Conservation (phyloP, 2,797 vertebrate genomes). For the Anas flavirostris region DNA sequence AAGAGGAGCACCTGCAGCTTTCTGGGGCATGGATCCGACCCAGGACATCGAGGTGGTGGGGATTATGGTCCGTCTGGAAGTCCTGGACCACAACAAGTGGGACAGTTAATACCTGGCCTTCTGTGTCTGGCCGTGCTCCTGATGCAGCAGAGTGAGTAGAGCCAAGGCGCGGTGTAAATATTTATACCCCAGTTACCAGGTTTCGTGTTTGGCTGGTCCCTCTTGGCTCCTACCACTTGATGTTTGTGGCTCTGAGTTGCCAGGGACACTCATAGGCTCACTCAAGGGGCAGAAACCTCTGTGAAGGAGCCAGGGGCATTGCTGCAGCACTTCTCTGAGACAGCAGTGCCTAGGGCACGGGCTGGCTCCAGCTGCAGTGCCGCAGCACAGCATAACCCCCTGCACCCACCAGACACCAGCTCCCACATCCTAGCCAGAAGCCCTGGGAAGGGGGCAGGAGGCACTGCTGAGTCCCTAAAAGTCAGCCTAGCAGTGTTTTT, state of each 20-base stretch:
- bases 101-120: conserved; percentile 30
- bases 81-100: background rate
- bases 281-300: background rate
- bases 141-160: background rate
- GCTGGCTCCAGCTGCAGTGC: background rate
- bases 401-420: background rate
- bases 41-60: background rate
- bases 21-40: background rate
- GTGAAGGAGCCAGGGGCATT: background rate
- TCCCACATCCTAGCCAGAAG: background rate
- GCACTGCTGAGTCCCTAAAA: background rate
- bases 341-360: background rate
- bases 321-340: fast-evolving
- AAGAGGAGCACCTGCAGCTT: background rate
- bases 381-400: background rate
- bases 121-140: background rate
- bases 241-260: conserved; percentile 52
- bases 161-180: background rate
- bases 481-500: fast-evolving
- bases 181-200: conserved; percentile 65
- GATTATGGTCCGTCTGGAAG: background rate
- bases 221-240: background rate
- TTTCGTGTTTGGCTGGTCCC: background rate
- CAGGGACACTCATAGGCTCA: conserved; percentile 15
- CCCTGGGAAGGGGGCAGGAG: fast-evolving